Percentiles rank a stretch among this genome's conserved stretches.
Evolutionary conservation across 2,888 invertebrate genomes (phyloP).

Genomic region (Caenorhabditis zanzibari): DNA sequence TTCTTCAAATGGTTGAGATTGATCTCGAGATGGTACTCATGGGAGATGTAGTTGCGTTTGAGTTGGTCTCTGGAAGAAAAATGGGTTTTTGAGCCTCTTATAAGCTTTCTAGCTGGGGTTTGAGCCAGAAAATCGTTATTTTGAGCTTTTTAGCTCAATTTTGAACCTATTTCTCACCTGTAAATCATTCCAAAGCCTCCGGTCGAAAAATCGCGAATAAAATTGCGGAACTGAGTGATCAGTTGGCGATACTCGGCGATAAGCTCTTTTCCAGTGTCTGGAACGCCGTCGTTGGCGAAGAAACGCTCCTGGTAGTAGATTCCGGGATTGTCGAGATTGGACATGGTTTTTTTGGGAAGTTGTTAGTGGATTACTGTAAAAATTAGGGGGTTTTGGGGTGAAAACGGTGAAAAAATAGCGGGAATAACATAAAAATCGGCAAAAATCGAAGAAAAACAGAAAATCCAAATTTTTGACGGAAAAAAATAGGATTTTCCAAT

Average conservation of each 20-base stretch:
- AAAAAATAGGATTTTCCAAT: background rate
- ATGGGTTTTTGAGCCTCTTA: background rate
- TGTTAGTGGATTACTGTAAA: constrained; percentile 51
- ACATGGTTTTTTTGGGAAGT: constrained; percentile 57
- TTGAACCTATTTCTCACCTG: constrained; percentile 86
- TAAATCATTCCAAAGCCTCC: constrained; percentile 97
- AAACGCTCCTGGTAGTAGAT: constrained; percentile 80
- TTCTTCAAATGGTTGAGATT: constrained; percentile 95
- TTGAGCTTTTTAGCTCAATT: background rate
- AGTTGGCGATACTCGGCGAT: constrained; percentile 84
- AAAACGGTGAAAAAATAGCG: background rate
- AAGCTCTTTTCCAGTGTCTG: constrained; percentile 79
- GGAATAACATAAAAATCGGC: background rate
- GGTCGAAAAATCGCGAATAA: constrained; percentile 94
- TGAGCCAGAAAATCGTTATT: background rate
- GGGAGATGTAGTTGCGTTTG: constrained; percentile 93
- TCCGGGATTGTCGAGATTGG: constrained; percentile 81
- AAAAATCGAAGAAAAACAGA: background rate
- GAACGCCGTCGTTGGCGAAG: constrained; percentile 79
- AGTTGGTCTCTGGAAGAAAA: constrained; percentile 91
- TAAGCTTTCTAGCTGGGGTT: background rate
- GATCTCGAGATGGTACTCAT: constrained; percentile 93
- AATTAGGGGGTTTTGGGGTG: background rate
- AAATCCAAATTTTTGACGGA: background rate
- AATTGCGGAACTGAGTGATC: constrained; percentile 95